Evolutionary conservation across 2,113 vertebrate genomes (phyloP), one percentile per base, ranked within the genome.

Genomic region (Prietella phreatophila): DNA sequence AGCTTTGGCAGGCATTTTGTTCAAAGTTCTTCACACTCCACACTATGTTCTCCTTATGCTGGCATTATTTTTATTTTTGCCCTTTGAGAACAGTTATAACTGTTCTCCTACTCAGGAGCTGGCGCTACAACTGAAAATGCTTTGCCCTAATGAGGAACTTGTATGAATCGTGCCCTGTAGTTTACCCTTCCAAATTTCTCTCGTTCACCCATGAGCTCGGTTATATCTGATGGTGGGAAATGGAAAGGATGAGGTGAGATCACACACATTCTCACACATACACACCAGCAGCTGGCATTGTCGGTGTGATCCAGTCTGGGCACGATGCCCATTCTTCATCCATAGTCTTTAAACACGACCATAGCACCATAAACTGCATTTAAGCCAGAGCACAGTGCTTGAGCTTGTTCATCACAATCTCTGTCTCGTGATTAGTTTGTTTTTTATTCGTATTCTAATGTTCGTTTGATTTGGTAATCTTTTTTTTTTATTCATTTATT

Each of bases 231-330:
- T 91, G 89, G 83, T 76, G 88, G 84, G 85, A 90, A 89, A 83
- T 75, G 85, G 89, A 87, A 86, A 83, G 86, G 79, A 58, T 11
- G 61, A 93, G 90, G 91, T 94, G 93, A 87, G 92, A 93, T 93
- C 90, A 87, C 91, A 91, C 89, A 91, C 79, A 92, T 94, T 93
- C 90, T 91, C 90, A 87, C 87, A 82, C 90, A 88, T 87, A n/a
- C 83, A 91, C 83, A 91, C 82, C 85, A 92, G 85, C 92, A 91
- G 91, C 91, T 91, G 92, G 91, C 79, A 47, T 85, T 47, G 89
- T 50, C 65, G 63, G 83, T 67, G 67, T 33, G 85, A 83, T 61
- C 30, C 50, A 73, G 67, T 42, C 78, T 67, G 65, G 58, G 27
- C 53, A 79, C 53, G 47, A 58, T n/a, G 22, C 67, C 58, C 56